A percentile compares a stretch with the other conserved stretches of the same genome.
Evolutionary conservation across 2,888 invertebrate genomes (phyloP).

Genomic region (Creontiades dilutus): DNA sequence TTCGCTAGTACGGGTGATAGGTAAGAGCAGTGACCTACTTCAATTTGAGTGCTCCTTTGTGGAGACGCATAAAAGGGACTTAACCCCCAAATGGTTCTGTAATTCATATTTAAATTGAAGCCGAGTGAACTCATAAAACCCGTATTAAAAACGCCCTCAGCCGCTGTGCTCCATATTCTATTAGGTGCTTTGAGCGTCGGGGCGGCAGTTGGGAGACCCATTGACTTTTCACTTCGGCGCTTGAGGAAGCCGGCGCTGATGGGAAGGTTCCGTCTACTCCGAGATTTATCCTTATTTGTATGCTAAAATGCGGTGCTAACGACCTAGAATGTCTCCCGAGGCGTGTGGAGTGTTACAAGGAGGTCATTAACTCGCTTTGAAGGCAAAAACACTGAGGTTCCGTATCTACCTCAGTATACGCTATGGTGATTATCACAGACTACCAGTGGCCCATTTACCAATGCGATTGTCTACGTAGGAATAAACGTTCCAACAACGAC

Average conservation of each 20-base stretch:
- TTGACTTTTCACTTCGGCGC: conserved; percentile 5
- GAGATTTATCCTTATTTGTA: conserved; percentile 45
- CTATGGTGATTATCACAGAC: neutral
- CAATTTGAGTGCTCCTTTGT: no score
- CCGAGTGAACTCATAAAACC: neutral
- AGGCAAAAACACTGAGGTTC: conserved; percentile 30
- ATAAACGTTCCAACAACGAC: neutral
- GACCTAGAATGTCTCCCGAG: conserved; percentile 32
- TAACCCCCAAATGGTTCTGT: neutral
- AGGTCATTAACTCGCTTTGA: conserved; percentile 44
- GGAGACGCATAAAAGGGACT: no score
- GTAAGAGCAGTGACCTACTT: no score
- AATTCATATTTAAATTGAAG: neutral
- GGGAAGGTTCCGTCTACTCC: neutral
- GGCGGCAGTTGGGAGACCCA: neutral
- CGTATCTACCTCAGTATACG: neutral
- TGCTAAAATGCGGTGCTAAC: conserved; percentile 41
- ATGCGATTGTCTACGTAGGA: neutral
- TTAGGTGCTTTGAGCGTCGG: neutral
- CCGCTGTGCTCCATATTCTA: neutral
- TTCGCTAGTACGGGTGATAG: no score
- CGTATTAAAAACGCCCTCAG: neutral
- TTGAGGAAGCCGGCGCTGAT: neutral
- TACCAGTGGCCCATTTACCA: neutral
- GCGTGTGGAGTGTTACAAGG: conserved; percentile 19